Percentiles rank a stretch among this genome's conserved stretches.
These are phyloP conservation scores for Taeniopygia guttata DNA, from an alignment of 2,797 vertebrate genomes.

Conservation along the genomic window DNA sequence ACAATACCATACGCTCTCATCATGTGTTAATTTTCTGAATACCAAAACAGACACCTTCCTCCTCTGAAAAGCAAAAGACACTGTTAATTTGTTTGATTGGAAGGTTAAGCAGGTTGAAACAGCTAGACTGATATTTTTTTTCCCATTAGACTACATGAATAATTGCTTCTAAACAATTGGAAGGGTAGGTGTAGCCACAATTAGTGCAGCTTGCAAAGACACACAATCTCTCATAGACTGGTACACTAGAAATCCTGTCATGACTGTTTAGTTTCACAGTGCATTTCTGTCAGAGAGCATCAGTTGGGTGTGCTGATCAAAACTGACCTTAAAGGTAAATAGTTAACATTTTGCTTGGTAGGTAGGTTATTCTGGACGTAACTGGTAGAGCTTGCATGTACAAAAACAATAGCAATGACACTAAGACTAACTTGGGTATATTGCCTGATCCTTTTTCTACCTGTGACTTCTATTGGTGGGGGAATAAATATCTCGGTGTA, in stretches of 20 bases:
- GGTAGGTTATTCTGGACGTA: not conserved
- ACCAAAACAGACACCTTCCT: not conserved
- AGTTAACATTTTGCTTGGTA: not conserved
- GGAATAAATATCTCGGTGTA: not conserved
- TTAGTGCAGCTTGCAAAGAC: not conserved
- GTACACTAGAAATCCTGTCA: not conserved
- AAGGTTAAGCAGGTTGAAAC: not conserved
- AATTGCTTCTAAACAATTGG: not conserved
- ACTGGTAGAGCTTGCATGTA: not conserved
- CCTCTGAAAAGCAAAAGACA: not conserved
- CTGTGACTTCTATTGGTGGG: not conserved
- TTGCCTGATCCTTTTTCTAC: not conserved
- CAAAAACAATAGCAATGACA: not conserved
- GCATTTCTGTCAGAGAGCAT: not conserved
- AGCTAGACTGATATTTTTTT: not conserved
- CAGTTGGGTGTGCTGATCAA: not conserved
- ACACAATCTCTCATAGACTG: fast-evolving
- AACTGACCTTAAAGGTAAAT: not conserved
- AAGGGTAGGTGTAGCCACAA: not conserved
- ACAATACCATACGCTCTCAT: not conserved
- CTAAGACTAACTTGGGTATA: not conserved
- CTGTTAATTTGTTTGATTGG: not conserved
- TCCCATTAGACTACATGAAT: not conserved
- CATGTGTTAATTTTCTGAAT: slow-evolving; percentile 6
- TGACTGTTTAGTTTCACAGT: not conserved